Percentiles rank a stretch among this genome's conserved stretches.
phyloP scores from a whole-genome alignment of 2,797 vertebrate species.

The Eutrigla gurnardus region DNA sequence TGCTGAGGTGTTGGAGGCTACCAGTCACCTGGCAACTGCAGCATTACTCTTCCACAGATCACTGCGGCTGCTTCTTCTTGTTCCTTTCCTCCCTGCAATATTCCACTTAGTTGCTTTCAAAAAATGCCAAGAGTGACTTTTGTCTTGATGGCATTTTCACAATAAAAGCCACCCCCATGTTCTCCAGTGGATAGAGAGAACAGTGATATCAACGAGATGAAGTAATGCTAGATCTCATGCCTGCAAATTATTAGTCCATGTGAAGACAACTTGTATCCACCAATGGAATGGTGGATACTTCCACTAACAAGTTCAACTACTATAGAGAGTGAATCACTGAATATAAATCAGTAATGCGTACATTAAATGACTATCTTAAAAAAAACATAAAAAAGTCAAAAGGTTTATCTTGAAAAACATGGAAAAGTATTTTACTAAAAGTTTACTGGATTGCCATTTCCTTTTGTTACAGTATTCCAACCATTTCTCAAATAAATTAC shows the following conservation, averaged over 20 bases:
- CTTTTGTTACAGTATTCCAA: neutral
- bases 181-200: neutral
- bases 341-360: neutral
- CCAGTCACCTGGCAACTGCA: neutral
- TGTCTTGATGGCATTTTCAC: neutral
- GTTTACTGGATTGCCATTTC: too few relatives aligned
- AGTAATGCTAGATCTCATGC: neutral
- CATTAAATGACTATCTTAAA: neutral
- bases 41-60: neutral
- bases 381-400: neutral
- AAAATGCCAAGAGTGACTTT: neutral
- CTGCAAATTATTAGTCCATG: neutral
- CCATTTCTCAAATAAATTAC: neutral
- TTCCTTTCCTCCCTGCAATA: neutral
- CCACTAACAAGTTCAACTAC: neutral
- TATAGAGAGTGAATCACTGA: neutral
- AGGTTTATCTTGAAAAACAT: neutral
- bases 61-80: neutral
- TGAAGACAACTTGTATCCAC: conserved; percentile 1
- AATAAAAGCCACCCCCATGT: neutral
- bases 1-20: too few relatives aligned
- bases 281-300: neutral
- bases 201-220: neutral
- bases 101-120: too few relatives aligned
- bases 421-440: too few relatives aligned